A percentile compares a stretch with the other conserved stretches of the same genome.
These are phyloP conservation scores for Pteropus alecto DNA, from an alignment of 2,113 vertebrate species.

Conservation along the genomic window DNA sequence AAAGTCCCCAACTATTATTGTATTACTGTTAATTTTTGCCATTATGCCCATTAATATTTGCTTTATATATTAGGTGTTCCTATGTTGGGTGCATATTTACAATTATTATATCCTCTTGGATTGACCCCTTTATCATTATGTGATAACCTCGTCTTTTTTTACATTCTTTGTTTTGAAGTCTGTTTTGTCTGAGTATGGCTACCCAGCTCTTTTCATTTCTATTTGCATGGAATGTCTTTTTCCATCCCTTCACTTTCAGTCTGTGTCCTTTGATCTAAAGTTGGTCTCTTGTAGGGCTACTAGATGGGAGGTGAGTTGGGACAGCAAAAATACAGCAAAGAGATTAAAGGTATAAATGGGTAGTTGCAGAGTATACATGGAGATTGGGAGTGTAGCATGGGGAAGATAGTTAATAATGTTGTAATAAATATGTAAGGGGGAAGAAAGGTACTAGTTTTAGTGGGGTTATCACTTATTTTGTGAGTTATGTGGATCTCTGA, in stretches of 20 bases:
- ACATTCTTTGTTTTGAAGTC: neutral
- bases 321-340: too few species aligned
- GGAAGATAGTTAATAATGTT: too few species aligned
- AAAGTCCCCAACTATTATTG: neutral
- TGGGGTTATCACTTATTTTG: too few species aligned
- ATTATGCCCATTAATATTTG: neutral
- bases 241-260: neutral
- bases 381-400: too few species aligned
- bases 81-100: neutral
- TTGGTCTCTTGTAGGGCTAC: neutral
- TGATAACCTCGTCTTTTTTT: neutral
- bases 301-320: too few species aligned
- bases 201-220: neutral
- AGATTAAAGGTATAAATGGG: too few species aligned
- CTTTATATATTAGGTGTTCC: neutral
- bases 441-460: too few species aligned
- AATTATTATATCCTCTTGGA: neutral
- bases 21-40: neutral
- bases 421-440: too few species aligned
- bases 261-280: neutral
- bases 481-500: too few species aligned
- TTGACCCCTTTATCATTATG: neutral
- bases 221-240: neutral
- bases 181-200: neutral
- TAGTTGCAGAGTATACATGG: too few species aligned